Conservation (phyloP, 2,797 vertebrate genomes). For the Squalus acanthias region DNA sequence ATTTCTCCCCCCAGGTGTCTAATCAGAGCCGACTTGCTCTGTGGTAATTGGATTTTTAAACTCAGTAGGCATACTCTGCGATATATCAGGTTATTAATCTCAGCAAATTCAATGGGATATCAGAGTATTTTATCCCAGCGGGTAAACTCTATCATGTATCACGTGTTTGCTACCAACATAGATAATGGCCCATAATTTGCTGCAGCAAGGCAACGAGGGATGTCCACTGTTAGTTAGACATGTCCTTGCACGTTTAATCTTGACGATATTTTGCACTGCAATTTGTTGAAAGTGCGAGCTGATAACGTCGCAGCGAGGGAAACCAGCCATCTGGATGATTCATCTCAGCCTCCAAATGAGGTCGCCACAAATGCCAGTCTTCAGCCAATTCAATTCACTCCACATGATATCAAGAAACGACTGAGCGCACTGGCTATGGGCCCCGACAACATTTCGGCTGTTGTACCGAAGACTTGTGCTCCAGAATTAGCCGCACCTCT, state of each 20-base stretch:
- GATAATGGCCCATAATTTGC: too few species aligned
- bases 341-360: neutral
- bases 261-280: neutral
- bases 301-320: neutral
- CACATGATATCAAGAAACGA: neutral
- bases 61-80: neutral
- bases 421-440: neutral
- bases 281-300: neutral
- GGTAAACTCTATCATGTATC: neutral
- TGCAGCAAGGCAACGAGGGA: neutral
- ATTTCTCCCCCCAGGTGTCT: neutral
- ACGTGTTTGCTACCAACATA: neutral
- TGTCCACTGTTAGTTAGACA: too few species aligned
- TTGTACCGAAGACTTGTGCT: neutral
- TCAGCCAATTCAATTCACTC: neutral
- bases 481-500: neutral
- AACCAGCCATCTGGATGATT: neutral
- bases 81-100: neutral
- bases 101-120: neutral
- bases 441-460: neutral
- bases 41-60: neutral
- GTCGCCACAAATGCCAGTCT: neutral
- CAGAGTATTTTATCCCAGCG: neutral
- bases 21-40: neutral
- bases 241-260: neutral